These are phyloP conservation scores for Peromyscus eremicus DNA, from an alignment of 2,797 vertebrate genomes.

Conservation along the genomic window DNA sequence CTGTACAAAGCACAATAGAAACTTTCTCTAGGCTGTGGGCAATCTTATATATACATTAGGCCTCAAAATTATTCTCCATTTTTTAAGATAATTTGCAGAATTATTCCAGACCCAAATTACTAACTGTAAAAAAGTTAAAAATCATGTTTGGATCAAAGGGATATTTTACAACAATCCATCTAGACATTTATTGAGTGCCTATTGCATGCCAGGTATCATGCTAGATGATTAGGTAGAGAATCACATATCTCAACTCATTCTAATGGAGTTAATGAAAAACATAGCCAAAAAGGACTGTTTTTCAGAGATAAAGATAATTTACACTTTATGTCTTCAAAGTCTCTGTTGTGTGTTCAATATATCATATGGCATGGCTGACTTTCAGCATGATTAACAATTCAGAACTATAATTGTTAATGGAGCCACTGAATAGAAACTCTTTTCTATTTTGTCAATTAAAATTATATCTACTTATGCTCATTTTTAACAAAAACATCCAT, in stretches of 20 bases:
- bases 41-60: background rate
- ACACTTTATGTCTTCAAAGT: background rate
- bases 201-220: background rate
- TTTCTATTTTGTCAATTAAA: background rate
- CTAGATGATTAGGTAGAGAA: background rate
- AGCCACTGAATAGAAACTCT: background rate
- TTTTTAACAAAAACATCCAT: background rate
- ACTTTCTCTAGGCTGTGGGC: background rate
- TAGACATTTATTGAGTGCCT: background rate
- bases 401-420: slow-evolving; percentile 19
- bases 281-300: background rate
- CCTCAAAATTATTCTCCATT: background rate
- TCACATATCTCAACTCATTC: background rate
- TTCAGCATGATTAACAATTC: background rate
- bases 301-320: slow-evolving; percentile 31
- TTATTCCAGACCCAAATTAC: slow-evolving; percentile 47
- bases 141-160: slow-evolving; percentile 37
- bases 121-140: background rate
- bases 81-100: slow-evolving; percentile 8
- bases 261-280: background rate
- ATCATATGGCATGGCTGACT: background rate
- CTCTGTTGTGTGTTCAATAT: background rate
- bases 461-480: background rate
- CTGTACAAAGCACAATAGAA: background rate
- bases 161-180: background rate